Conservation (phyloP, 2,888 invertebrate genomes). For the Oligia latruncula region DNA sequence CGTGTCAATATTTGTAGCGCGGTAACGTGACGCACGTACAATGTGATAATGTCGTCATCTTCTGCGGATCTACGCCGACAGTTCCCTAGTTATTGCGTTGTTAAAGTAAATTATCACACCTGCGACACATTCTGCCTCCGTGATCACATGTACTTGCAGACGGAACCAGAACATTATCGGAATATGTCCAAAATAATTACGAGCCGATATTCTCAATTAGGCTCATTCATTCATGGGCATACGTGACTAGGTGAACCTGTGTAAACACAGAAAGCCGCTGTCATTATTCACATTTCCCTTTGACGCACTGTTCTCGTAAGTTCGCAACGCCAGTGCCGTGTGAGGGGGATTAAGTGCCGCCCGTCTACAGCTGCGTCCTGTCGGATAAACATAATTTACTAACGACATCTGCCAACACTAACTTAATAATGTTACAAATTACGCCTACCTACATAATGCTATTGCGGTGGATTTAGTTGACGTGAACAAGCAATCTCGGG, state of each 20-base stretch:
- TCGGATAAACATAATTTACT: constrained; percentile 86
- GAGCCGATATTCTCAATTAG: constrained; percentile 61
- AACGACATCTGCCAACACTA: constrained; percentile 84
- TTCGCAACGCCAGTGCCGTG: constrained; percentile 74
- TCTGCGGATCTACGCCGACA: constrained; percentile 54
- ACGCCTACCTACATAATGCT: constrained; percentile 73
- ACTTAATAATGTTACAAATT: constrained; percentile 80
- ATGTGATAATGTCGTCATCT: constrained; percentile 62
- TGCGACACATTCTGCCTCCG: constrained; percentile 53
- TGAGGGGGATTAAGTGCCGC: constrained; percentile 82
- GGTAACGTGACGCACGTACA: constrained; percentile 54
- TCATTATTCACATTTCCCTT: constrained; percentile 84
- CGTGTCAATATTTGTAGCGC: constrained; percentile 63
- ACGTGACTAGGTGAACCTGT: constrained; percentile 67
- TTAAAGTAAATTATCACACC: constrained; percentile 67
- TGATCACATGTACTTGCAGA: constrained; percentile 41
- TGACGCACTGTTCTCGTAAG: constrained; percentile 76
- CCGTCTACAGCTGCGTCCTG: constrained; percentile 82
- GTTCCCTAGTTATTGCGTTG: constrained; percentile 63
- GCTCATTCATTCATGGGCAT: constrained; percentile 51
- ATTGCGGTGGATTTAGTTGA: constrained; percentile 69
- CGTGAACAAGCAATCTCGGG: constrained; percentile 71
- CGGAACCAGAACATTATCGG: constrained; percentile 19
- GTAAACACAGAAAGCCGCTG: constrained; percentile 71
- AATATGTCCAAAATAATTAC: constrained; percentile 35